Conservation (phyloP, 2,113 vertebrate species). For the Pycnonotus jocosus region DNA sequence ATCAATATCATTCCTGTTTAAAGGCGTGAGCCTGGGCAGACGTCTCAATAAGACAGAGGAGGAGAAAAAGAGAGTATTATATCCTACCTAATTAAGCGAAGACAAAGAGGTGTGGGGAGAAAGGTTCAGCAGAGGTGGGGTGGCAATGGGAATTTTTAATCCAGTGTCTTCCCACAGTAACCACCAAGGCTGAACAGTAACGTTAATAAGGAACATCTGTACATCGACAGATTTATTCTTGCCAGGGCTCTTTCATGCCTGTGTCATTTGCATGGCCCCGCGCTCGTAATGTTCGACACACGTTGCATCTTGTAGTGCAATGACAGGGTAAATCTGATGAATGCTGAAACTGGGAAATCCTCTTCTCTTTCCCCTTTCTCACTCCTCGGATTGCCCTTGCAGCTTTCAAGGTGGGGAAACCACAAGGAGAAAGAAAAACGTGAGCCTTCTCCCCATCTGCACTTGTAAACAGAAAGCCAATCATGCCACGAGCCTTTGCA, state of each 20-base stretch:
- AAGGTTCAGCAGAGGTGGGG: slow-evolving; percentile 38
- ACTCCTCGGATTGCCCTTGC: not conserved
- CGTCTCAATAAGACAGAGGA: slow-evolving; percentile 30
- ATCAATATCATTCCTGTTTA: slow-evolving; percentile 42
- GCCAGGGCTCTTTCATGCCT: slow-evolving; percentile 8
- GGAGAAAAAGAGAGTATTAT: slow-evolving; percentile 3
- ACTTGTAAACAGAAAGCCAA: slow-evolving; percentile 18
- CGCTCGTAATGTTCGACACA: slow-evolving; percentile 23
- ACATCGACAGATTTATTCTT: slow-evolving; percentile 55
- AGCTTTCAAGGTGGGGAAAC: not conserved
- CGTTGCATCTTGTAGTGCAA: not conserved
- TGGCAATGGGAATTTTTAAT: slow-evolving; percentile 26
- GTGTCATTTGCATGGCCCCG: slow-evolving; percentile 36
- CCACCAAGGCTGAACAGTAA: slow-evolving; percentile 48
- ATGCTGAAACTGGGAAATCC: not conserved
- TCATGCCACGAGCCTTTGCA: not conserved
- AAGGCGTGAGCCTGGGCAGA: not conserved
- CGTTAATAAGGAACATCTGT: slow-evolving; percentile 55
- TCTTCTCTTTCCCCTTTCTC: not conserved
- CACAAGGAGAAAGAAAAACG: not conserved
- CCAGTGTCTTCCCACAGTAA: slow-evolving; percentile 8
- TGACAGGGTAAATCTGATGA: slow-evolving; percentile 5
- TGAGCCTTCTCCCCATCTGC: not conserved
- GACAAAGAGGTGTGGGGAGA: slow-evolving; percentile 59
- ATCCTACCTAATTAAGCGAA: slow-evolving; percentile 52